Evolutionary conservation across 1,140 invertebrate genomes (phyloP).

Genomic region (Caenorhabditis elegans): DNA sequence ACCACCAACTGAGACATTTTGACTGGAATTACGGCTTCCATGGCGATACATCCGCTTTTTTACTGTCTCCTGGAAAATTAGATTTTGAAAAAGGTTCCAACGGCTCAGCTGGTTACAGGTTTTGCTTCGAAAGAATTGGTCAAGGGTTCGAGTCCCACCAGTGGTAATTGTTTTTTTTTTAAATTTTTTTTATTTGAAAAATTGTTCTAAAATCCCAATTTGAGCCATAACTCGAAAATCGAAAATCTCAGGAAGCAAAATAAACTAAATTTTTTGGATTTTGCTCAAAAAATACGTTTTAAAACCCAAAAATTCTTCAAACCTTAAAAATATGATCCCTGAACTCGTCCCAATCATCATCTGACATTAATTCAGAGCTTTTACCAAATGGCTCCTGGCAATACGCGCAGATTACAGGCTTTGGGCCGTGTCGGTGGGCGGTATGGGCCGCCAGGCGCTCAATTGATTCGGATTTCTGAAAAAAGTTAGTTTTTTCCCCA

Average conservation of each 20-base stretch:
- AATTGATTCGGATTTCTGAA: not conserved
- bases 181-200: no score
- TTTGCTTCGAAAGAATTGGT: no score
- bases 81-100: not conserved
- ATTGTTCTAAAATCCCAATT: no score
- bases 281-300: no score
- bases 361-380: not conserved
- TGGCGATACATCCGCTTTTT: not conserved
- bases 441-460: not conserved
- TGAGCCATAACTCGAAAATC: no score
- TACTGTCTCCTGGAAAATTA: not conserved
- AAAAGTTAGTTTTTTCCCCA: no score
- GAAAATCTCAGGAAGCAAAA: no score
- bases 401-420: not conserved
- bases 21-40: not conserved
- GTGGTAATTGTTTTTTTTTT: no score
- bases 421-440: not conserved
- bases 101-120: not conserved
- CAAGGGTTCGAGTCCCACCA: no score
- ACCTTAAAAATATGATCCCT: not conserved
- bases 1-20: not conserved
- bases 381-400: constrained; percentile 18
- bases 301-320: no score
- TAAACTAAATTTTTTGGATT: no score
- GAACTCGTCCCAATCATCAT: not conserved